phyloP scores from a whole-genome alignment of 2,797 vertebrate genomes.

The Okamejei kenojei region DNA sequence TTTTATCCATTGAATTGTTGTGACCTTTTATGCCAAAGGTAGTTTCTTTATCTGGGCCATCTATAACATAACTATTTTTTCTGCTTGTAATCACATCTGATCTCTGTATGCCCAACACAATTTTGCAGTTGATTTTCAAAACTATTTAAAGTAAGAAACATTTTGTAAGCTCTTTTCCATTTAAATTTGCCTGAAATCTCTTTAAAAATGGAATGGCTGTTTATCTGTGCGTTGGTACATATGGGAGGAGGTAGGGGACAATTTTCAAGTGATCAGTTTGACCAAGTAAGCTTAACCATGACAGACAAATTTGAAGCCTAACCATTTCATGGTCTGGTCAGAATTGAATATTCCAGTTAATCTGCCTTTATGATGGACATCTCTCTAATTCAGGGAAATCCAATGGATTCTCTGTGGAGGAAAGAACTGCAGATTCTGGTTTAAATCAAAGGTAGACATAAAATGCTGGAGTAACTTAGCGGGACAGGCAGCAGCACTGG shows the following conservation, averaged over 20 bases:
- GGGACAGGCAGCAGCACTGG: no score
- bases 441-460: no score
- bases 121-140: neutral
- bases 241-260: neutral
- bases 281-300: neutral
- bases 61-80: neutral
- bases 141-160: neutral
- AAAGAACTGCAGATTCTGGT: no score
- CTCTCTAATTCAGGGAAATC: neutral
- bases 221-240: neutral
- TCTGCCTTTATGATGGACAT: neutral
- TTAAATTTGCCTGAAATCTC: neutral
- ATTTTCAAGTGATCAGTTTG: neutral
- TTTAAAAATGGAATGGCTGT: neutral
- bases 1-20: neutral
- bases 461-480: no score
- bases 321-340: neutral
- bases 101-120: neutral
- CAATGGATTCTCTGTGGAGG: neutral
- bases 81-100: neutral
- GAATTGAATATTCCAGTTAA: neutral
- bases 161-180: neutral
- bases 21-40: neutral
- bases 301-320: neutral
- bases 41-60: neutral